Evolutionary conservation across 2,888 invertebrate species (phyloP).

Genomic region (Idaea biselata): DNA sequence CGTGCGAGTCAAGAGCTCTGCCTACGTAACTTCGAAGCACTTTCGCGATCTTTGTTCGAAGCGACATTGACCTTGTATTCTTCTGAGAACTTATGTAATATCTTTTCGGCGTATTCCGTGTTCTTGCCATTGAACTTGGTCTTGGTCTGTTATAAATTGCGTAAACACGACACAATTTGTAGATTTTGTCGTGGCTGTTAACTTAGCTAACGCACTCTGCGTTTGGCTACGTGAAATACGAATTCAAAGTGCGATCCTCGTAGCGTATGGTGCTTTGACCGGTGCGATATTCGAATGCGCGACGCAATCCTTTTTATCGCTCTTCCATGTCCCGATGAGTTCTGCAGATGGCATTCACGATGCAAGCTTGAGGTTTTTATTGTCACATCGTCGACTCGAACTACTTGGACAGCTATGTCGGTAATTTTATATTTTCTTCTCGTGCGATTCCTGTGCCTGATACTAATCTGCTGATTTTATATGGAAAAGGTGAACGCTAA

Average conservation of each 20-base stretch:
- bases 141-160: slow-evolving; percentile 46
- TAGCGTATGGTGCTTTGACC: slow-evolving; percentile 15
- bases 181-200: slow-evolving; percentile 40
- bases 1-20: slow-evolving; percentile 51
- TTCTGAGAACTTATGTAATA: slow-evolving; percentile 57
- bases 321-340: slow-evolving; percentile 51
- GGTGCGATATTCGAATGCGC: slow-evolving; percentile 59
- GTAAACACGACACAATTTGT: slow-evolving; percentile 48
- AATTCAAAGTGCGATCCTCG: slow-evolving; percentile 12
- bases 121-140: slow-evolving; percentile 61
- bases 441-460: slow-evolving; percentile 35
- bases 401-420: slow-evolving; percentile 56
- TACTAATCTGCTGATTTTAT: slow-evolving; percentile 30
- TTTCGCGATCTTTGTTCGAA: slow-evolving; percentile 75
- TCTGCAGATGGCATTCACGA: slow-evolving; percentile 61
- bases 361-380: slow-evolving; percentile 60
- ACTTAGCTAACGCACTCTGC: slow-evolving; percentile 36
- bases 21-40: slow-evolving; percentile 65
- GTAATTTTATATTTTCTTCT: slow-evolving; percentile 49
- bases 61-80: slow-evolving; percentile 72
- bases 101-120: slow-evolving; percentile 54
- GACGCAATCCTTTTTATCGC: slow-evolving; percentile 61
- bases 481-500: slow-evolving; percentile 6
- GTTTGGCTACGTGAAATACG: slow-evolving; percentile 32
- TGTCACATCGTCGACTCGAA: slow-evolving; percentile 39